Evolutionary conservation across 2,113 vertebrate species (phyloP), one percentile per base, ranked within the genome.

Genomic region (Ptychochromis oligacanthus): DNA sequence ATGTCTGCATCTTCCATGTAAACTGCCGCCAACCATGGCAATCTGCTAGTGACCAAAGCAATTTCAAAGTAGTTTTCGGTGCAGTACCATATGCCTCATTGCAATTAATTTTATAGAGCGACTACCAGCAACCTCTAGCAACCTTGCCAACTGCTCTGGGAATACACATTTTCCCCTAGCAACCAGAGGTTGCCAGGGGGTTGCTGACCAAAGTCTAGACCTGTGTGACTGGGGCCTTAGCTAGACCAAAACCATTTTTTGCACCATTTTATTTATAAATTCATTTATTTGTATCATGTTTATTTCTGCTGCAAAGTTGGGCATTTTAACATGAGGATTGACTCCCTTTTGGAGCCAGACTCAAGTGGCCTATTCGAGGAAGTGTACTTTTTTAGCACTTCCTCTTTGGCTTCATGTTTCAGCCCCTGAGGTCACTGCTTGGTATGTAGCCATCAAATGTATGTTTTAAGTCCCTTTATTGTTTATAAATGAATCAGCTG

Each of bases 401-500:
- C 40, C 10, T 70, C 1, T 70, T 70, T 49, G 40, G 17, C 43
- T 52, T 31, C 12, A 72, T 72, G 31, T 31, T 72, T 31, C 46
- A 4, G 0, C 6, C 65, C 65, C 65, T 0, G 65, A 72, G 43
- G 17, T 72, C 0, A 31, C 1, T 0, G 20, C 54, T 56, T 11
- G 20, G 20, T 4, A 7, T n/a, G 15, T 18, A 5, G 15, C 46
- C 46, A 14, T 17, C 15, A 17, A 17, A 49, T 49, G 20, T 11
- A 22, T n/a, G 9, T 52, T 31, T 70, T 20, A 52, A 72, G 43
- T 28, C 26, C 43, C 17, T 72, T 52, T 11, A 13, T 20, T 26
- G 24, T 52, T 52, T 72, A 52, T 72, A 46, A 72, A 72, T 14
- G 24, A 72, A 72, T 72, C 46, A 72, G 67, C 26, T 72, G 65